Evolutionary conservation across 1,140 invertebrate species (phyloP).

Genomic region (Acromyrmex charruanus): DNA sequence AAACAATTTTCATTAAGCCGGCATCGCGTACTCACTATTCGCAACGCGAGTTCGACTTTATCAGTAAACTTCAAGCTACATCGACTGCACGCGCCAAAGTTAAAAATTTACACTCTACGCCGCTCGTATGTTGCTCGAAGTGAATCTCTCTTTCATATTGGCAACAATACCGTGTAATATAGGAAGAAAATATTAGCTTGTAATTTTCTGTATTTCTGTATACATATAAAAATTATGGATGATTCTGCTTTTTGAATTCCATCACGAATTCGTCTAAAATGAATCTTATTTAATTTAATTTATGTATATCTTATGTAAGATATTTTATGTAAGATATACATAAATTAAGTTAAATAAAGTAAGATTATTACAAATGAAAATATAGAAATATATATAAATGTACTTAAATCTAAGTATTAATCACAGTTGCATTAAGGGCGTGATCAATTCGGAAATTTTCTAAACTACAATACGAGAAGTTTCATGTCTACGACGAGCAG

Average conservation of each 20-base stretch:
- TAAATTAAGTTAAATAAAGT: neutral
- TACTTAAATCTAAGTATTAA: constrained; percentile 5
- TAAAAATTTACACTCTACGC: constrained; percentile 57
- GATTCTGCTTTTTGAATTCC: neutral
- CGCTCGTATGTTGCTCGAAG: neutral
- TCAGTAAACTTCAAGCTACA: constrained; percentile 57
- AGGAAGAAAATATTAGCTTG: neutral
- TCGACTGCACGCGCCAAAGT: constrained; percentile 46
- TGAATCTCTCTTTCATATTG: constrained; percentile 43
- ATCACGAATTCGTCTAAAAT: neutral
- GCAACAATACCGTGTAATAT: neutral
- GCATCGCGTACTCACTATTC: constrained; percentile 50
- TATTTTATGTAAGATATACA: neutral
- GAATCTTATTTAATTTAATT: neutral
- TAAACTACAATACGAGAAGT: constrained; percentile 53
- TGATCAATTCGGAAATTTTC: constrained; percentile 7
- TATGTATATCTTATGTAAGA: too few species aligned
- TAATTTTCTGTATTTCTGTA: neutral
- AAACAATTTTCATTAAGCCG: constrained; percentile 74
- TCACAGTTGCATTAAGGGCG: neutral
- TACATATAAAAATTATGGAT: neutral
- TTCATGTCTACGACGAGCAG: constrained; percentile 74
- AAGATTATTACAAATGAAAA: neutral
- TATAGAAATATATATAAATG: neutral
- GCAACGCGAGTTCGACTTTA: constrained; percentile 57